Base-by-base conservation (phyloP, 1,140 invertebrate species). In the Scaptomyza pallida region DNA sequence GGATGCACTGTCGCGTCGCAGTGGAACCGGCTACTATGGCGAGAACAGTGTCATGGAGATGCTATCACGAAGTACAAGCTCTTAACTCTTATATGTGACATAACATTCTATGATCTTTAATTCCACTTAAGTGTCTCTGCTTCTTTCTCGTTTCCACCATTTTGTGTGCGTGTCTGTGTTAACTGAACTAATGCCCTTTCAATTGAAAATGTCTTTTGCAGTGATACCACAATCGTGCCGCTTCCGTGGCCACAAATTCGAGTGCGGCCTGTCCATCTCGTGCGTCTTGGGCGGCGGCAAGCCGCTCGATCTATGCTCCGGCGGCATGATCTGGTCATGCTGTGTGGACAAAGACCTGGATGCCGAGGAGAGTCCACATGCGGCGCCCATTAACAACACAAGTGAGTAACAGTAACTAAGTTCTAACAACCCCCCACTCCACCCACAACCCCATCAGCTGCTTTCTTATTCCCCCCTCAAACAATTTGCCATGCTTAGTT, bases 191-290 rank as follows among this genome's bases (percentile, higher is more conserved):
- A 55, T 70, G 52, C 37, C 37, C 33, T 55, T 55, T 63, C 33
- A 60, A 52, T 72, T 68, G 67, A 23, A 35, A 30, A 74, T 70
- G 78, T 72, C 35, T 70, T n/a, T 86, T 94, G 33, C 94, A 98
- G 97, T 98, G 94, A 97, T 98, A 86, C 97, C 97, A 1, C 97
- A 98, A 89, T 95, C 95, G 16, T 98, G 97, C 90, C 96, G 96
- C 78, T 97, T 97, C 93, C 95, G 96, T 76, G 97, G 97, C n/a
- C 94, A 95, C 5, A 95, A 95, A 83, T 98, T 96, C 92, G 95
- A 96, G 68, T 98, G 97, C 86, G 96, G 97, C 0, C 93, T 98
- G 47, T 97, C 96, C 90, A 96, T 98, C 71, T 96, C 96, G 45
- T 98, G 97, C 89, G 96, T 98, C 12, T 92, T 98, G 44, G 95